Evolutionary conservation across 2,113 vertebrate genomes (phyloP).

Genomic region (Apteryx mantelli): DNA sequence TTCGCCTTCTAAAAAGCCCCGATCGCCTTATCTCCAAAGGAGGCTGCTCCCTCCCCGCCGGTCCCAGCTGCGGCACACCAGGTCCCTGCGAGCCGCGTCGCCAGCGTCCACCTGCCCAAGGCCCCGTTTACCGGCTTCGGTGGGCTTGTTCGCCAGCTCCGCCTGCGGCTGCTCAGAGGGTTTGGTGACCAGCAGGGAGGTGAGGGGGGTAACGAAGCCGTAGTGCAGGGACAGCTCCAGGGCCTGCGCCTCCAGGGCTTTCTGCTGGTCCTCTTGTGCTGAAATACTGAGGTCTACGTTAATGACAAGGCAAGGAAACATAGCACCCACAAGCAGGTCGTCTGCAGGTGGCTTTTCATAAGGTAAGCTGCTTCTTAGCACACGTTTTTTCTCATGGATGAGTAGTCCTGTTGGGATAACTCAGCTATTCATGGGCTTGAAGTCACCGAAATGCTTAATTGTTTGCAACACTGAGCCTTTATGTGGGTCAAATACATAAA

Average conservation of each 20-base stretch:
- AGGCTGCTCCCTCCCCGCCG: not conserved
- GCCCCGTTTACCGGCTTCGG: constrained; percentile 76
- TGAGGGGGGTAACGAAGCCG: constrained; percentile 91
- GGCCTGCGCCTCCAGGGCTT: constrained; percentile 72
- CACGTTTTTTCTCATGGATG: not conserved
- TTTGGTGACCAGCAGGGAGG: constrained; percentile 93
- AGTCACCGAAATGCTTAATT: not conserved
- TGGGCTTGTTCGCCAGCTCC: constrained; percentile 87
- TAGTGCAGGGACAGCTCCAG: constrained; percentile 86
- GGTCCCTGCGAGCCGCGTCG: not conserved
- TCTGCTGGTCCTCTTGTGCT: constrained; percentile 62
- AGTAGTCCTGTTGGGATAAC: not conserved
- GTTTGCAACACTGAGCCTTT: not conserved
- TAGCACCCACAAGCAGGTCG: not conserved
- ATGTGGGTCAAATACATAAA: not conserved
- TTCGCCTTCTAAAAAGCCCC: not conserved
- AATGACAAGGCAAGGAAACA: not conserved
- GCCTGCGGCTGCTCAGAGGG: constrained; percentile 67
- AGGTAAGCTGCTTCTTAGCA: not conserved
- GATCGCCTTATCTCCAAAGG: not conserved
- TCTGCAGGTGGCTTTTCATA: not conserved
- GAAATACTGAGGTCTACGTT: constrained; percentile 67
- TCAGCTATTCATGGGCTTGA: not conserved
- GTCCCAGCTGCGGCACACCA: accelerated
- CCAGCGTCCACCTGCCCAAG: not conserved